These are phyloP conservation scores for Sarcophaga peregrina DNA, from an alignment of 1,140 invertebrate species.

Conservation along the genomic window DNA sequence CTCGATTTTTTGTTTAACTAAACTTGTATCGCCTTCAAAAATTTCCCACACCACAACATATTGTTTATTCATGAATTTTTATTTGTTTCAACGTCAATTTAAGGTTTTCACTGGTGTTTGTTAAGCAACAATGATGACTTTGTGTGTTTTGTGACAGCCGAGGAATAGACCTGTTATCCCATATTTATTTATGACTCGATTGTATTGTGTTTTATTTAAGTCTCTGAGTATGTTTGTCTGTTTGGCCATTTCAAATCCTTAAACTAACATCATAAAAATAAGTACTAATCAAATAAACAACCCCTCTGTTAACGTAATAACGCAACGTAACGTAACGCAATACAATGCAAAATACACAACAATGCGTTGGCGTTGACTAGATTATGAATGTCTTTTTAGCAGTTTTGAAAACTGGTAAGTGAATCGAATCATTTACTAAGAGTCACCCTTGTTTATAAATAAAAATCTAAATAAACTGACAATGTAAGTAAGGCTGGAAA, in stretches of 20 bases:
- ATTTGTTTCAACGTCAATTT: slow-evolving; percentile 36
- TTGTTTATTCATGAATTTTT: too few species aligned
- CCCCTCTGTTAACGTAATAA: neutral
- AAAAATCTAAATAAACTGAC: neutral
- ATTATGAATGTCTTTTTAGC: neutral
- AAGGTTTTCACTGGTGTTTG: slow-evolving; percentile 15
- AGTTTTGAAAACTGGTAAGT: neutral
- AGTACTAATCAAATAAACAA: slow-evolving; percentile 38
- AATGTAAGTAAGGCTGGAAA: neutral
- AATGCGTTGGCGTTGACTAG: too few species aligned
- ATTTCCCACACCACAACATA: slow-evolving; percentile 44
- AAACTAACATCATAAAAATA: slow-evolving; percentile 41
- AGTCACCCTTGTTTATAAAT: slow-evolving; percentile 14
- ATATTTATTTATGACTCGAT: neutral
- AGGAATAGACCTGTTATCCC: slow-evolving; percentile 3
- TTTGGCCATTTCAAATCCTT: slow-evolving; percentile 41
- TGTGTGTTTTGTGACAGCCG: neutral
- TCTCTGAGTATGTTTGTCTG: neutral
- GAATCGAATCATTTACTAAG: neutral
- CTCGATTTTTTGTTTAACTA: neutral
- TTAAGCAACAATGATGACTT: slow-evolving; percentile 38
- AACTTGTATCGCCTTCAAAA: slow-evolving; percentile 2
- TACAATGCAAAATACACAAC: too few species aligned
- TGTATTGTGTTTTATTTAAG: neutral
- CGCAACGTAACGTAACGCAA: neutral